Percentiles rank a stretch among this genome's conserved stretches.
Evolutionary conservation across 2,888 invertebrate genomes (phyloP).

Genomic region (Aelia acuminata): DNA sequence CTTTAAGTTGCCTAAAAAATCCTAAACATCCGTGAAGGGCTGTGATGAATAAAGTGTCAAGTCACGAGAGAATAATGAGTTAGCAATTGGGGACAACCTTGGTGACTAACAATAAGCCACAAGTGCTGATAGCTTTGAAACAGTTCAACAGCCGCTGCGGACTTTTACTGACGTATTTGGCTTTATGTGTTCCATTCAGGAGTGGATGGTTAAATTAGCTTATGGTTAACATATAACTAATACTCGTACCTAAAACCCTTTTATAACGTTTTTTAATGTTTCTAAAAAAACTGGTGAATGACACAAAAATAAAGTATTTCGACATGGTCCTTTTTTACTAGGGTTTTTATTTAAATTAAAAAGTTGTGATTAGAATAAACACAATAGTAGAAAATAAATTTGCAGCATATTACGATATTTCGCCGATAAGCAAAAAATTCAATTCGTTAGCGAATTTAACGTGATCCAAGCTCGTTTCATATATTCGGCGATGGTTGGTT

Average conservation of each 20-base stretch:
- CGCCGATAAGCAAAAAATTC: not conserved
- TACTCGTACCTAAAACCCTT: not conserved
- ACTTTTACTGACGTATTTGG: too few relatives aligned
- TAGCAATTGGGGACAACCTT: not conserved
- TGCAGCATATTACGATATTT: not conserved
- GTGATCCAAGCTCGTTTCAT: not conserved
- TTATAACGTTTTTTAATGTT: not conserved
- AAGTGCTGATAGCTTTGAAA: not conserved
- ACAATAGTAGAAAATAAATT: not conserved
- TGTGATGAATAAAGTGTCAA: not conserved
- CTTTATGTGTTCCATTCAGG: too few relatives aligned
- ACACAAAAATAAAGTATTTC: not conserved
- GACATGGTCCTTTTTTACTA: not conserved
- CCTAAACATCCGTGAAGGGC: not conserved
- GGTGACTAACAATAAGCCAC: not conserved
- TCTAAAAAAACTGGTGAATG: too few relatives aligned
- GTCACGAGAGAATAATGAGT: conserved; percentile 4
- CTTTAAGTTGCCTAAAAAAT: not conserved
- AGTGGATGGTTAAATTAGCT: too few relatives aligned
- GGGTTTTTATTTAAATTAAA: not conserved
- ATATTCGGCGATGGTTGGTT: not conserved
- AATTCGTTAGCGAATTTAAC: not conserved
- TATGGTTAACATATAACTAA: too few relatives aligned
- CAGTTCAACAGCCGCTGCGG: not conserved
- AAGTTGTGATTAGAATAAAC: not conserved